These are phyloP conservation scores for Aphelenchoides avenae DNA, from an alignment of 1,140 invertebrate species.

Conservation along the genomic window DNA sequence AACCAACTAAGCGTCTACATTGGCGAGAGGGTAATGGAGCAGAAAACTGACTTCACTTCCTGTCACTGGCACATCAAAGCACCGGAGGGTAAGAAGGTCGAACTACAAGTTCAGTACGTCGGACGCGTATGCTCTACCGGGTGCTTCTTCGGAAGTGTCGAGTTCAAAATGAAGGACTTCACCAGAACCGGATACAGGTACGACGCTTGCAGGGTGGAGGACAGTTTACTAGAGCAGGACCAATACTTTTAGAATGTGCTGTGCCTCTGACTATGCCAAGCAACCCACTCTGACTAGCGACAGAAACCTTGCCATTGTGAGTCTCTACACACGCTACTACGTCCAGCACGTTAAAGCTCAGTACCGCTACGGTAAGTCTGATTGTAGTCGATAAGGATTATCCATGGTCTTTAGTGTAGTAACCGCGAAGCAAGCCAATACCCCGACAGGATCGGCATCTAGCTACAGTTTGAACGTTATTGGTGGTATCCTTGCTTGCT, in stretches of 20 bases:
- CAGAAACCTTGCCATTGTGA: slow-evolving; percentile 1
- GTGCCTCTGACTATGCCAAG: background rate
- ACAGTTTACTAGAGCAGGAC: background rate
- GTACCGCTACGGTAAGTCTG: too few species aligned
- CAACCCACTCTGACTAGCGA: background rate
- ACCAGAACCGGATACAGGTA: slow-evolving; percentile 6
- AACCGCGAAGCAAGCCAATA: too few species aligned
- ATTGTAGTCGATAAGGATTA: too few species aligned
- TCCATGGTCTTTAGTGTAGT: too few species aligned
- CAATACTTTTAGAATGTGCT: slow-evolving; percentile 7
- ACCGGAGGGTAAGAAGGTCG: slow-evolving; percentile 1
- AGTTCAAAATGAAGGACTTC: slow-evolving; percentile 12
- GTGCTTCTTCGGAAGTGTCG: slow-evolving; percentile 13
- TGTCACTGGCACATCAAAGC: slow-evolving; percentile 10
- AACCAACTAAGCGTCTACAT: background rate
- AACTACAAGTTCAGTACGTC: background rate
- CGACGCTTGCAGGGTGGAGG: background rate
- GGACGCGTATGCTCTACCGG: background rate
- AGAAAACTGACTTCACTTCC: background rate
- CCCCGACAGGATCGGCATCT: too few species aligned
- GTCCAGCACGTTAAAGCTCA: slow-evolving; percentile 2
- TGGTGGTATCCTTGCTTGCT: too few species aligned
- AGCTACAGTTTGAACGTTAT: too few species aligned
- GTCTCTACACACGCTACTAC: background rate
- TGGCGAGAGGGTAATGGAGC: background rate